Base-by-base conservation (phyloP, 2,888 invertebrate species). In the Machimus atricapillus region DNA sequence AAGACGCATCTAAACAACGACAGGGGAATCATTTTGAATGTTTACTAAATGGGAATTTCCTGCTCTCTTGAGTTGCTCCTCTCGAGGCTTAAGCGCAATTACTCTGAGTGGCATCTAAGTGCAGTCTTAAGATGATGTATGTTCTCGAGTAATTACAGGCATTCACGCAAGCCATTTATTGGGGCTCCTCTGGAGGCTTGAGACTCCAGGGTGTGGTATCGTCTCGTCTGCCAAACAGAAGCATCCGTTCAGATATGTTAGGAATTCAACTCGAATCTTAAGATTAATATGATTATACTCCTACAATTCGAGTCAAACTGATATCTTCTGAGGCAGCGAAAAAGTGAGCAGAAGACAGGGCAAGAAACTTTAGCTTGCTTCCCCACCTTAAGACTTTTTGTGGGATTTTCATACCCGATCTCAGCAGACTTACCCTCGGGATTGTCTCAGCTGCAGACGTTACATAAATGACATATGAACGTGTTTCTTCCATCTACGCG, bases 11-110 rank as follows among this genome's bases (percentile, higher is more conserved):
- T 79, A 31, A 79, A 52, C 43, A 56, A 79, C 79, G 79, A 79
- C 52, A 79, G 6, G 79, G 52, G 40, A 79, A 79, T 79, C 46
- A 27, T 34, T 79, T 79, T 23, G 56, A 79, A 31, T 52, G 52
- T 79, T 46, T 79, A 31, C 79, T 79, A 79, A 79, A 79, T 79
- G 52, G 79, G 52, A 46, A 79, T 79, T 79, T 79, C 52, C 79
- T 79, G 52, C 52, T 46, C 66, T 52, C 40, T 31, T 52, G 79
- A 79, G 31, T 19, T 79, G 46, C 23, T 79, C 46, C 16, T 79
- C 19, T 19, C 31, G 27, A 27, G 66, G 52, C 79, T 79, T 79
- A 79, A 52, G 79, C 52, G 34, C 46, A 79, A 79, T 78, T 78
- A 78, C 43, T 9, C 23, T 40, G 43, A 78, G 78, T 78, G 78